Evolutionary conservation across 2,888 invertebrate species (phyloP).

Genomic region (Stenotaenia linearis): DNA sequence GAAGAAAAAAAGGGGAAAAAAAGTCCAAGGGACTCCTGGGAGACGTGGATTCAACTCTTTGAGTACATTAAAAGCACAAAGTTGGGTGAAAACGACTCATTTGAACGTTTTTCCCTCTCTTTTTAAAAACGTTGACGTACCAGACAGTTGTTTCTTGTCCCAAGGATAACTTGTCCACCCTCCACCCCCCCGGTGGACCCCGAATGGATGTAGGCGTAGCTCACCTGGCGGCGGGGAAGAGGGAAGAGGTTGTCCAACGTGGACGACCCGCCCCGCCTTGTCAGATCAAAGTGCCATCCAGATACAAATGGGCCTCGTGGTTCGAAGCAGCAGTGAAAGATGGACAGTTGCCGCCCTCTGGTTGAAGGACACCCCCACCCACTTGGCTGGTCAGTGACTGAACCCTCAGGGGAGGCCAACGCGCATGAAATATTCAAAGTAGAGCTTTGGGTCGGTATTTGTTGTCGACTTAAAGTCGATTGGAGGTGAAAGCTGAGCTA

Average conservation of each 20-base stretch:
- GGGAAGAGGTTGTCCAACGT: conserved; percentile 8
- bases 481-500: neutral
- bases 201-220: conserved; percentile 23
- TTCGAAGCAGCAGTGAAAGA: conserved; percentile 12
- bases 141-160: neutral
- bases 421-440: conserved; percentile 12
- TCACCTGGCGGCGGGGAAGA: neutral
- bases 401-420: conserved; percentile 8
- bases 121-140: neutral
- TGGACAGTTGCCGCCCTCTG: conserved; percentile 14
- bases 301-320: neutral
- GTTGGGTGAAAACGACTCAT: too few relatives aligned
- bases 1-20: neutral
- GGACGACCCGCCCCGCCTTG: conserved; percentile 22
- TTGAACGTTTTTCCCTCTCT: neutral
- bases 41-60: too few relatives aligned
- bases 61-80: too few relatives aligned
- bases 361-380: conserved; percentile 21
- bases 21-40: too few relatives aligned
- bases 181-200: neutral
- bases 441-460: conserved; percentile 1
- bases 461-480: neutral
- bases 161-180: conserved; percentile 17
- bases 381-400: conserved; percentile 14
- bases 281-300: conserved; percentile 26